Evolutionary conservation across 1,140 invertebrate genomes (phyloP), one percentile per base, ranked within the genome.

Genomic region (Pseudachorutes palmiensis): DNA sequence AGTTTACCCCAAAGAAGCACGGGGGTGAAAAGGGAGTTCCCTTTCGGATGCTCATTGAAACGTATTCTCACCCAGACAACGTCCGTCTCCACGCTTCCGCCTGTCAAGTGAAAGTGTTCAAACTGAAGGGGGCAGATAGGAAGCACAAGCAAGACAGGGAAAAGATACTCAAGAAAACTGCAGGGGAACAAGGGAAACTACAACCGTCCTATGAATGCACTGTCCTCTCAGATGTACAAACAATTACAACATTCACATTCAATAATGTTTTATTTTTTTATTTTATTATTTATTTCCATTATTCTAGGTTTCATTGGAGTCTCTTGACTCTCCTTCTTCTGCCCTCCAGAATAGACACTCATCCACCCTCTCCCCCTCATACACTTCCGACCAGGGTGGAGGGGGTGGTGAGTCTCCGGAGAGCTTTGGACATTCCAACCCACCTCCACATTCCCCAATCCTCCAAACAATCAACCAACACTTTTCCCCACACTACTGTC

Each of bases 61-160:
- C 90, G 0, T 88, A 85, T 78, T 80, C 87, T 60, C 81, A 84
- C 70, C 74, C 73, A n/a, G 78, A 81, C 58, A 74, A 73, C 63
- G 67, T 81, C 65, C 81, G 89, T 30, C 80, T 97, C 0, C 92
- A 97, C 77, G 91, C 90, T 28, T 93, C 91, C 32, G 95, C 93
- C 22, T 97, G 94, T 76, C 94, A 97, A 79, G 70, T 72, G 26
- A 72, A 72, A 65, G 70, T 72, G 24, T 72, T 72, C 58, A 72
- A 72, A 81, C 80, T 95, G 59, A 97, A 97, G 81, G 95, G 95
- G 19, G 95, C 94, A 0, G 94, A 98, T 79, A 82, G 95, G 58
- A 98, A 98, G 77, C 94, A 97, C 77, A 97, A 97, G 79, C 95
- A 97, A 75, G 95, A 98, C 79, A 80, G 92, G 22, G 94, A 97